Conservation (phyloP, 2,888 invertebrate genomes). For the Micoletzkya japonica region DNA sequence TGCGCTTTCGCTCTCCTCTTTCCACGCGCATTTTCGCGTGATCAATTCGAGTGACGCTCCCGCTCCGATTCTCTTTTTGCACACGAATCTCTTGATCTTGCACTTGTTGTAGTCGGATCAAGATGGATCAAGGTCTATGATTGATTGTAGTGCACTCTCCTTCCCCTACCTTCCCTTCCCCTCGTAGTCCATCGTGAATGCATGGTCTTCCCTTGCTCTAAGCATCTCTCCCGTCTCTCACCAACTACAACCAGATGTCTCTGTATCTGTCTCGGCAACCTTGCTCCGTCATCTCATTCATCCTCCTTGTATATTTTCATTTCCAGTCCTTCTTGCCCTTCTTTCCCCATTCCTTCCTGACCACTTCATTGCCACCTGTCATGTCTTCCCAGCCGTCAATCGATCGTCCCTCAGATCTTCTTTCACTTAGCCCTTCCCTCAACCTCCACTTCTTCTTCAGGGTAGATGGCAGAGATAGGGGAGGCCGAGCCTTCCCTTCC, state of each 20-base stretch:
- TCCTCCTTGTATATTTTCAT: no score
- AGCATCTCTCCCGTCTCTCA: not conserved
- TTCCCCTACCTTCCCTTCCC: not conserved
- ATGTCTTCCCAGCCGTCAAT: not conserved
- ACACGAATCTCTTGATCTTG: no score
- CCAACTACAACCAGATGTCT: not conserved
- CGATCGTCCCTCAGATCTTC: not conserved
- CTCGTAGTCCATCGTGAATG: not conserved
- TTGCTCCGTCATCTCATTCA: no score
- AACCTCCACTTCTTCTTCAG: slow-evolving; percentile 3
- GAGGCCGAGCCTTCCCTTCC: not conserved
- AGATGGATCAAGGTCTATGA: not conserved
- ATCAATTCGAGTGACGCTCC: not conserved
- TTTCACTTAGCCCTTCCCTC: slow-evolving; percentile 13
- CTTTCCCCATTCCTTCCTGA: not conserved
- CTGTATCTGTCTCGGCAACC: not conserved
- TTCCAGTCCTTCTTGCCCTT: not conserved
- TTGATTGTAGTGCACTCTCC: not conserved
- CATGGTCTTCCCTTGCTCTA: not conserved
- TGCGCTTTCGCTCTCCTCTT: not conserved
- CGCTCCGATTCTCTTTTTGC: not conserved
- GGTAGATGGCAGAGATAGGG: slow-evolving; percentile 1
- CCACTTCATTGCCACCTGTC: not conserved
- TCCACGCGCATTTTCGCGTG: not conserved
- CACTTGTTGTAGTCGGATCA: not conserved